Evolutionary conservation across 35 echinoderm and acorn worm species (phyloP), one percentile per base, ranked within the genome.

Genomic region (Patiria miniata): DNA sequence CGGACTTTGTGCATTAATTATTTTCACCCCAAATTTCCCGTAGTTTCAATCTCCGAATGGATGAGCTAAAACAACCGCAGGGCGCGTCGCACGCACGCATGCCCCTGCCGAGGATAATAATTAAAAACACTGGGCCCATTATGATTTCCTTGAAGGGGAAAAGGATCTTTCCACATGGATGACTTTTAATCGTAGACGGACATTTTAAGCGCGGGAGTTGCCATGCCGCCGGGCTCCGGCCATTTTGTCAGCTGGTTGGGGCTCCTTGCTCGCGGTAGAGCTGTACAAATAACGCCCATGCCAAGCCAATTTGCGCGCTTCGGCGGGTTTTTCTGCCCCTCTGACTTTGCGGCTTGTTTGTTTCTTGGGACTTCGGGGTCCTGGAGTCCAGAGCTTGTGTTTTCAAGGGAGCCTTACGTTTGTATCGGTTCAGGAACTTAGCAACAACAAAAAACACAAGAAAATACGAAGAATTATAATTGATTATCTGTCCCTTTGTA

Each of bases 101-200:
- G 14, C 65, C 19, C 65, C 65, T 30, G 42, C 30, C 26, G 29
- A 73, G 29, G 34, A 73, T 34, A 73, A 73, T 73, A 73, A 73
- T 73, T 73, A 73, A 73, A n/a, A 73, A 73, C 65, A 73, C 65
- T 32, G 10, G 34, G 65, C 65, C 42, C 26, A 73, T 73, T 73
- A 73, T 73, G 65, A 73, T 73, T 73, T 0, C 65, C 28, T 6
- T 2, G 58, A 61, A 61, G 28, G 21, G 26, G 65, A 23, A 30
- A 30, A 10, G 26, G 34, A 73, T 73, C 65, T 73, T 73, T 73
- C 65, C 65, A 73, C 65, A 73, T 73, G 65, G 26, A 34, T 73
- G 65, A 73, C 65, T 73, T 73, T 73, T 73, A 73, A 73, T 73
- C 65, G 65, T 23, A 73, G 65, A 73, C 65, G 65, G 65, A 73